Evolutionary conservation across 2,797 vertebrate genomes (phyloP).

Genomic region (Gastrophryne carolinensis): DNA sequence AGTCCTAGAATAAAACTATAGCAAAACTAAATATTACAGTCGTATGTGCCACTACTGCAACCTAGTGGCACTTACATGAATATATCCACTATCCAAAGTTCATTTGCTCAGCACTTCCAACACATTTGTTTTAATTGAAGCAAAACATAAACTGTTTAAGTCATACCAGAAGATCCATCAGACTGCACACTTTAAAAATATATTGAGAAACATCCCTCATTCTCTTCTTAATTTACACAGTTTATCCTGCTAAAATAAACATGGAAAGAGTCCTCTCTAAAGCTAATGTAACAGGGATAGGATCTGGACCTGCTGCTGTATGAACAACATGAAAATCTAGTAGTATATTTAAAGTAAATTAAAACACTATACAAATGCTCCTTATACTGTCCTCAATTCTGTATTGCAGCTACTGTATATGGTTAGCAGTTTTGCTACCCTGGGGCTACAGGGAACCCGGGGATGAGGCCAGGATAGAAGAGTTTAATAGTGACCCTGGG

Average conservation of each 20-base stretch:
- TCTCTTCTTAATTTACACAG: neutral
- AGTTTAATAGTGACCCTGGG: too few relatives aligned
- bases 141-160: neutral
- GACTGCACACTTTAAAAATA: neutral
- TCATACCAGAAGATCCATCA: neutral
- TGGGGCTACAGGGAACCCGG: too few relatives aligned
- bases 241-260: neutral
- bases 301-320: neutral
- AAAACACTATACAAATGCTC: neutral
- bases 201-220: neutral
- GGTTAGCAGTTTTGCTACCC: too few relatives aligned
- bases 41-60: slow-evolving; percentile 14
- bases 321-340: neutral
- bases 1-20: too few relatives aligned
- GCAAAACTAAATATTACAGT: neutral
- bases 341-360: neutral
- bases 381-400: neutral
- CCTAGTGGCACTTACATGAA: neutral
- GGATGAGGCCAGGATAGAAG: too few relatives aligned
- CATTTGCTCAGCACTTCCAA: neutral
- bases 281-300: neutral
- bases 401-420: too few relatives aligned
- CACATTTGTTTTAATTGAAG: neutral
- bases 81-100: neutral
- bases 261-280: neutral